A percentile compares a stretch with the other conserved stretches of the same genome.
Evolutionary conservation across 2,888 invertebrate species (phyloP).

Genomic region (Esperia sulphurella): DNA sequence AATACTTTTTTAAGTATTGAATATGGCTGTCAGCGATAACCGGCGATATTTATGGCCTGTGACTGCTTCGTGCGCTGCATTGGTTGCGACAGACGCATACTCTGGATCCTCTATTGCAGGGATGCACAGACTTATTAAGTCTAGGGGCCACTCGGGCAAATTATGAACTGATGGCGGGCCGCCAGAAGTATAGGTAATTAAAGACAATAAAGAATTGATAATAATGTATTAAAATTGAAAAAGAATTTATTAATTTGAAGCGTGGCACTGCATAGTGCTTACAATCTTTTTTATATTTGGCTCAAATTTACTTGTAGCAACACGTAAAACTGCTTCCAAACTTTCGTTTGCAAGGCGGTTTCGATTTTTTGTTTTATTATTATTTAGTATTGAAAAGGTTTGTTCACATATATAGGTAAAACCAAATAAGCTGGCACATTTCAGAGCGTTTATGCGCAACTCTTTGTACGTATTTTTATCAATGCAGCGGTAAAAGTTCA

Average conservation of each 20-base stretch:
- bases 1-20: background rate
- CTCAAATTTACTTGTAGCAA: background rate
- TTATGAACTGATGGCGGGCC: no score
- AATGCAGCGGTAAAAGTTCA: slow-evolving; percentile 8
- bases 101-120: background rate
- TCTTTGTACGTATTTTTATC: slow-evolving; percentile 5
- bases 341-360: background rate
- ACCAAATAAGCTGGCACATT: slow-evolving; percentile 7
- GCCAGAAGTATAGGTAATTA: no score
- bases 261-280: no score
- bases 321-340: slow-evolving; percentile 3
- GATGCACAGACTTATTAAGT: no score
- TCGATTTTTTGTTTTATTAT: background rate
- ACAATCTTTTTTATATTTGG: no score
- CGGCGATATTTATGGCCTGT: background rate
- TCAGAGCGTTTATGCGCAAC: slow-evolving; percentile 4
- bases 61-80: background rate
- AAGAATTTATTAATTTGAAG: no score
- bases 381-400: background rate
- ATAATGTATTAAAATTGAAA: no score
- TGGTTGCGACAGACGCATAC: background rate
- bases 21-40: background rate
- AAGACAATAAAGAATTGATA: no score
- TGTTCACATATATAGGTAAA: slow-evolving; percentile 5
- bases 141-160: no score